Evolutionary conservation across 2,113 vertebrate species (phyloP).

Genomic region (Hyaena hyaena): DNA sequence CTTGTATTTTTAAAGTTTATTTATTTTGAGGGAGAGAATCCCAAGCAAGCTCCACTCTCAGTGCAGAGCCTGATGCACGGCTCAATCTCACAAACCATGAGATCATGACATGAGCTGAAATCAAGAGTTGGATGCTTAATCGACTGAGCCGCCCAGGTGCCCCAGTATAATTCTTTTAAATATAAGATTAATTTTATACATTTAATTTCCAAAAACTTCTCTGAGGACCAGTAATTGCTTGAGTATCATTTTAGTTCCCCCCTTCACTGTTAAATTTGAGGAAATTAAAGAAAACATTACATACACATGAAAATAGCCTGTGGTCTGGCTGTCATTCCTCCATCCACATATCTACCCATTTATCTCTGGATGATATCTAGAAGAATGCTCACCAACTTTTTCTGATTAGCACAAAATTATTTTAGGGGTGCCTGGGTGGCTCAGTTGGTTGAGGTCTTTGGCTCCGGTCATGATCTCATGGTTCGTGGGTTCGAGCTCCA

Average conservation of each 20-base stretch:
- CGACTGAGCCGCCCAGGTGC: too few species aligned
- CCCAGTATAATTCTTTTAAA: neutral
- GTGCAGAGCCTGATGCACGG: too few species aligned
- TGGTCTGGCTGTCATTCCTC: neutral
- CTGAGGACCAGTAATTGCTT: neutral
- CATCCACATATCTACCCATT: neutral
- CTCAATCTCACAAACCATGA: too few species aligned
- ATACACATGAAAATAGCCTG: neutral
- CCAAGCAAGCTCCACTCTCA: too few species aligned
- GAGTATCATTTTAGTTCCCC: neutral
- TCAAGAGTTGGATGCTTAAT: too few species aligned
- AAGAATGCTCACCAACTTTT: neutral
- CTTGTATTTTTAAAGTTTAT: too few species aligned
- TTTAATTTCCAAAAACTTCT: constrained; percentile 43
- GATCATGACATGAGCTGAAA: too few species aligned
- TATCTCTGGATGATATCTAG: neutral
- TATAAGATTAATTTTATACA: constrained; percentile 1
- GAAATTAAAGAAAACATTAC: neutral
- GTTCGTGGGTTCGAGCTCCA: too few species aligned
- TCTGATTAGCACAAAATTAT: neutral
- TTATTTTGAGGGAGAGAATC: too few species aligned
- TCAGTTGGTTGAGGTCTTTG: too few species aligned
- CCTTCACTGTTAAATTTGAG: neutral
- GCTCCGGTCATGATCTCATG: too few species aligned
- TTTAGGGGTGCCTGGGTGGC: neutral